Evolutionary conservation across 1,140 invertebrate species (phyloP).

Genomic region (Calephelis nemesis): DNA sequence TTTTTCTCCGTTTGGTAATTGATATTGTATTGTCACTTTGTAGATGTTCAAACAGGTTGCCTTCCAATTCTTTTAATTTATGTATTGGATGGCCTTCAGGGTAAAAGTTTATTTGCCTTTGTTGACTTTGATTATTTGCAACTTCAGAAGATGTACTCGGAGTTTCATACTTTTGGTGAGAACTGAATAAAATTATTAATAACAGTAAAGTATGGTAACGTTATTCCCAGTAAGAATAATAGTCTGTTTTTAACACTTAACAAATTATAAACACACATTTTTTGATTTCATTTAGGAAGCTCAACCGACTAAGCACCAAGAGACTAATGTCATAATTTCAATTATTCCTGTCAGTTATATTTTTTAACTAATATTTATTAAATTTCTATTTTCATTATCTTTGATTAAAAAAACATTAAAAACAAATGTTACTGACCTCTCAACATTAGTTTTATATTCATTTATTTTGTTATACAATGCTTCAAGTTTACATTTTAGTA

Average conservation of each 20-base stretch:
- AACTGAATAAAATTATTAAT: neutral
- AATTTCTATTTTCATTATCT: too few species aligned
- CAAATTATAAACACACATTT: too few species aligned
- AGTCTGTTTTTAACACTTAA: too few species aligned
- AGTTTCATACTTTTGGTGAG: conserved; percentile 20
- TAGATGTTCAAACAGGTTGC: conserved; percentile 54
- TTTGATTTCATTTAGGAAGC: too few species aligned
- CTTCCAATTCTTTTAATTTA: conserved; percentile 56
- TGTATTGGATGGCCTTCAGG: conserved; percentile 65
- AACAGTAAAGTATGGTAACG: too few species aligned
- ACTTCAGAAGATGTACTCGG: conserved; percentile 45
- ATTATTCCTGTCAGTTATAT: too few species aligned
- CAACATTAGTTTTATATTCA: conserved; percentile 40
- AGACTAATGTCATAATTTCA: too few species aligned
- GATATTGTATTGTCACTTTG: conserved; percentile 50
- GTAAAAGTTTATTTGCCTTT: conserved; percentile 46
- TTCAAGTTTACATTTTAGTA: conserved; percentile 50
- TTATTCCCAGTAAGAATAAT: too few species aligned
- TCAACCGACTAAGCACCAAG: too few species aligned
- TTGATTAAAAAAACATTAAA: conserved; percentile 6
- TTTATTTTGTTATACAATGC: conserved; percentile 59
- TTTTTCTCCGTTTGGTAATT: conserved; percentile 61
- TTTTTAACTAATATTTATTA: too few species aligned
- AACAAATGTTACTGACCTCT: conserved; percentile 38
- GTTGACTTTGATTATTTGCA: conserved; percentile 33